These are phyloP conservation scores for Aplidium turbinatum DNA, from an alignment of 23 tunicate genomes.

Conservation along the genomic window DNA sequence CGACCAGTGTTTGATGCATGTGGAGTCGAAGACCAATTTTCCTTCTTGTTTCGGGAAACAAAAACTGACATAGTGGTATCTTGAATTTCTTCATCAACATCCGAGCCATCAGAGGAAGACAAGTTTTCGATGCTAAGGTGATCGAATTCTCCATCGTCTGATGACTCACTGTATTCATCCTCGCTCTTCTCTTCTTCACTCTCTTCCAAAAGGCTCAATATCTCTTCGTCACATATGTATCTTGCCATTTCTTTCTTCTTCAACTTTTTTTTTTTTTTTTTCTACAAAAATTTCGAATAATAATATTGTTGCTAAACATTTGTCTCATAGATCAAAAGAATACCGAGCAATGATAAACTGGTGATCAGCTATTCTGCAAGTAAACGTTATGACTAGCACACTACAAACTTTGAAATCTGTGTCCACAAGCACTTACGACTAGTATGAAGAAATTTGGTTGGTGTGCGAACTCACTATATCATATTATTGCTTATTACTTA, in stretches of 20 bases:
- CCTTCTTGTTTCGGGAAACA: constrained; percentile 27
- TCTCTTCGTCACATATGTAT: neutral
- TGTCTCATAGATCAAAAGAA: no score
- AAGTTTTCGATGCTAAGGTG: constrained; percentile 10
- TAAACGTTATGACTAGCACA: no score
- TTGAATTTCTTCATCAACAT: constrained; percentile 17
- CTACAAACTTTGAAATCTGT: no score
- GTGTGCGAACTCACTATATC: no score
- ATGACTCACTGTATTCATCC: constrained; percentile 10
- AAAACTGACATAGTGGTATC: neutral
- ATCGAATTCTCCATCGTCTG: constrained; percentile 23
- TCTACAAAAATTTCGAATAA: neutral
- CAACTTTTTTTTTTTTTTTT: no score
- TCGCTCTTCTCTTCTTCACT: constrained; percentile 3
- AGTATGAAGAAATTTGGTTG: no score
- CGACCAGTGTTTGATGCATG: constrained; percentile 12
- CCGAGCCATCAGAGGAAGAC: constrained; percentile 23
- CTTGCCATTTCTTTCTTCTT: neutral
- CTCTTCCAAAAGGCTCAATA: constrained; percentile 14
- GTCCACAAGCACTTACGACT: no score
- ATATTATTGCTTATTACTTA: no score
- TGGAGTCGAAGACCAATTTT: no score
- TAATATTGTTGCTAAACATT: no score
- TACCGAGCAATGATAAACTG: no score
- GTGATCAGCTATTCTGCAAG: no score